These are phyloP conservation scores for Pantherophis guttatus DNA, from an alignment of 2,113 vertebrate genomes.

Conservation along the genomic window DNA sequence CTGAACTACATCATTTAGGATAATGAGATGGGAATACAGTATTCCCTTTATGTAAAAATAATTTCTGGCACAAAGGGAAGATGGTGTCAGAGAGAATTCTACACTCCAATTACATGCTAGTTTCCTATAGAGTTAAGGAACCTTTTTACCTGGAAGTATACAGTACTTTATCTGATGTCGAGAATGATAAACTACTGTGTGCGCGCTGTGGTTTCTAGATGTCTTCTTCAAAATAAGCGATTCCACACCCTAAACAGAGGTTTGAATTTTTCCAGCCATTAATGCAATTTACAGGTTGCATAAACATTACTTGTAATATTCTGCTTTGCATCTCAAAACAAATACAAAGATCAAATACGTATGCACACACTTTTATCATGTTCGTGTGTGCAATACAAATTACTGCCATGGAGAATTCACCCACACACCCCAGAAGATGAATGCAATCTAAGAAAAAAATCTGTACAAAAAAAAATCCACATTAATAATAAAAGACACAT, in stretches of 20 bases:
- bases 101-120: background rate
- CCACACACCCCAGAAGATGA: background rate
- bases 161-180: background rate
- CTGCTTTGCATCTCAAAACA: background rate
- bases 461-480: background rate
- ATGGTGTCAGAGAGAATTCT: background rate
- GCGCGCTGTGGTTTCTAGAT: background rate
- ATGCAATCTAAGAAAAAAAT: background rate
- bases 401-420: background rate
- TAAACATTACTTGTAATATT: background rate
- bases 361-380: background rate
- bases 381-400: background rate
- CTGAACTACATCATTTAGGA: background rate
- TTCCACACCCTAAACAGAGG: background rate
- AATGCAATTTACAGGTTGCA: background rate
- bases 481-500: background rate
- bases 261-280: background rate
- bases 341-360: background rate
- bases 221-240: background rate
- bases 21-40: background rate
- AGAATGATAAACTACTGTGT: background rate
- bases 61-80: background rate
- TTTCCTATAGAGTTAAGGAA: background rate
- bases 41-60: background rate
- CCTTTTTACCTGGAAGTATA: background rate